Base-by-base conservation (phyloP, 2,888 invertebrate genomes). In the Drosophila subquinaria region DNA sequence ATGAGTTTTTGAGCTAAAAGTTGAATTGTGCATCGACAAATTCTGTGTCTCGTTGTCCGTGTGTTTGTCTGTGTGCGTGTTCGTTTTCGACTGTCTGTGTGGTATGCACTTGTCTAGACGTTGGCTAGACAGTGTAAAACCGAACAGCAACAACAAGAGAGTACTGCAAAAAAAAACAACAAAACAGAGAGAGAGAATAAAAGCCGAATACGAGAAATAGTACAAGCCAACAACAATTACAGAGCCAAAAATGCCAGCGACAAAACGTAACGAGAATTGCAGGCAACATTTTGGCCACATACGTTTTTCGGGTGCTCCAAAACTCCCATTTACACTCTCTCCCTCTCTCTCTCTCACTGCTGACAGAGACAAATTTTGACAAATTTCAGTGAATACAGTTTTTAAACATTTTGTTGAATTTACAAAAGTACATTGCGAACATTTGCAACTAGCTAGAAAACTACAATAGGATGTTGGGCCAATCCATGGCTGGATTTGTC, bases 91-190 rank as follows among this genome's bases (percentile, higher is more conserved):
- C 75, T 89, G 83, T 84, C 80, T 87, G 89, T 84, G 90, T 90
- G 88, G 90, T 88, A 88, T 88, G 88, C 88, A 88, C 89, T 91
- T 85, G 91, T 91, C 91, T 92, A 91, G 91, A 92, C 91, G 88
- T 88, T 90, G 91, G 92, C 91, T 91, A 91, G 91, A 91, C 91
- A 90, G 91, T 91, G 90, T 90, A 91, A 92, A 91, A 91, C 92
- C 92, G 88, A 89, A 88, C 81, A 81, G 66, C 65, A 71, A 69
- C 40, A 47, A 33, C 53, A 4, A 55, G 50, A 53, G 47, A 50
- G 38, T 27, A 42, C 10, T 33, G 11, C 23, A 17, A 53, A 8
- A 23, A 52, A 51, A 33, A 61, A 61, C 36, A 61, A 17, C 17
- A 23, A 38, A 45, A 42, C 9, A 45, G 11, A 36, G 40, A 61